phyloP scores from a whole-genome alignment of 2,888 invertebrate species.

The Ophioninae sp. region DNA sequence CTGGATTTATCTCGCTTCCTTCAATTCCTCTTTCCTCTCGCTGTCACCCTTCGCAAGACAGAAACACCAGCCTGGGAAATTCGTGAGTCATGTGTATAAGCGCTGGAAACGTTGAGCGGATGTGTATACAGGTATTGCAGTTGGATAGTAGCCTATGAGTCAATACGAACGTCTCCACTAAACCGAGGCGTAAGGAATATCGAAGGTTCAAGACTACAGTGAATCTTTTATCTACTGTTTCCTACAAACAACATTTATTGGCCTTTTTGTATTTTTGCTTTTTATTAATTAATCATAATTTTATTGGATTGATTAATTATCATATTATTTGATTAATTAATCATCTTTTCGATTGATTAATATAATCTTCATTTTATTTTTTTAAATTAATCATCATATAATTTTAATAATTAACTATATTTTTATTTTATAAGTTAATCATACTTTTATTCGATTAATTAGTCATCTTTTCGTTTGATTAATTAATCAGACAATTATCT shows the following conservation, averaged over 20 bases:
- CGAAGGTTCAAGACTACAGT: background rate
- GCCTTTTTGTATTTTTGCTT: background rate
- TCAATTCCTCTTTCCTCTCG: background rate
- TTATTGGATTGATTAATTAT: too few relatives aligned
- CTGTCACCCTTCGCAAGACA: constrained; percentile 1
- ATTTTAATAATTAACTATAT: too few relatives aligned
- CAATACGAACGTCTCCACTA: background rate
- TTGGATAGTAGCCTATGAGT: background rate
- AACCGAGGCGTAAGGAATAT: background rate
- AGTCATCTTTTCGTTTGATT: too few relatives aligned
- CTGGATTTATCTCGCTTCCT: constrained; percentile 11
- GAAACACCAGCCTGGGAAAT: constrained; percentile 4
- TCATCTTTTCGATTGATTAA: too few relatives aligned
- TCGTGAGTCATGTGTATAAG: constrained; percentile 3
- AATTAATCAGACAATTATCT: too few relatives aligned
- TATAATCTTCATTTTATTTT: too few relatives aligned
- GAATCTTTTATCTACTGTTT: background rate
- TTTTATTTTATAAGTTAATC: too few relatives aligned
- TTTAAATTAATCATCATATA: too few relatives aligned
- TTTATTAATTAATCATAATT: background rate
- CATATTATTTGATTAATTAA: too few relatives aligned
- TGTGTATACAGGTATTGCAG: background rate
- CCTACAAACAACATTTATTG: background rate
- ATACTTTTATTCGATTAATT: too few relatives aligned
- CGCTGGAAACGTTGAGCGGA: constrained; percentile 2